These are phyloP conservation scores for Argyrosomus regius DNA, from an alignment of 2,797 vertebrate genomes.

Conservation along the genomic window DNA sequence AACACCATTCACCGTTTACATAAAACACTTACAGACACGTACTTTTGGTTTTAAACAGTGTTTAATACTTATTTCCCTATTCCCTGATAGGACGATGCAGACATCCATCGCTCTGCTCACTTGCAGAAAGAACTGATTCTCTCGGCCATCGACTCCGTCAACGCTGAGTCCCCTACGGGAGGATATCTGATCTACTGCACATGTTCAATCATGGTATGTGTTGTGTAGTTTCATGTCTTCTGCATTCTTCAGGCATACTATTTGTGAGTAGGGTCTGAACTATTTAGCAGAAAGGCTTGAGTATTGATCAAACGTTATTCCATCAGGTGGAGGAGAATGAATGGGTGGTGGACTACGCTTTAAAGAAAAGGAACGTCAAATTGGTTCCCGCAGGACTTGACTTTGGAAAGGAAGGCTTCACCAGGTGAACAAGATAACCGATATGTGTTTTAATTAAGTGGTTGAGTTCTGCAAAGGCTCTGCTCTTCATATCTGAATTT, in stretches of 20 bases:
- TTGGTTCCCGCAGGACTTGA: constrained; percentile 95
- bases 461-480: constrained; percentile 15
- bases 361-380: constrained; percentile 97
- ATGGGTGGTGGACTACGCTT: constrained; percentile 98
- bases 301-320: constrained; percentile 27
- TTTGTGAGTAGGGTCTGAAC: neutral
- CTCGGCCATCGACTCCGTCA: constrained; percentile 95
- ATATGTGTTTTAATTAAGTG: neutral
- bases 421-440: constrained; percentile 83
- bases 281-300: neutral
- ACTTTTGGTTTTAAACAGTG: neutral
- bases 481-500: neutral
- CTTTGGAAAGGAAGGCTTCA: constrained; percentile 97
- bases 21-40: neutral
- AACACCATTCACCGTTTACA: neutral
- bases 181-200: constrained; percentile 97
- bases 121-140: constrained; percentile 96
- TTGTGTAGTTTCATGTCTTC: neutral
- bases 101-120: constrained; percentile 93
- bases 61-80: constrained; percentile 18
- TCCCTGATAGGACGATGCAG: constrained; percentile 88
- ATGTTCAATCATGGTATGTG: constrained; percentile 93
- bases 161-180: constrained; percentile 90
- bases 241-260: neutral
- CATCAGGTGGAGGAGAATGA: constrained; percentile 97